These are phyloP conservation scores for Aplidium turbinatum DNA, from an alignment of 23 tunicate genomes.

Conservation along the genomic window DNA sequence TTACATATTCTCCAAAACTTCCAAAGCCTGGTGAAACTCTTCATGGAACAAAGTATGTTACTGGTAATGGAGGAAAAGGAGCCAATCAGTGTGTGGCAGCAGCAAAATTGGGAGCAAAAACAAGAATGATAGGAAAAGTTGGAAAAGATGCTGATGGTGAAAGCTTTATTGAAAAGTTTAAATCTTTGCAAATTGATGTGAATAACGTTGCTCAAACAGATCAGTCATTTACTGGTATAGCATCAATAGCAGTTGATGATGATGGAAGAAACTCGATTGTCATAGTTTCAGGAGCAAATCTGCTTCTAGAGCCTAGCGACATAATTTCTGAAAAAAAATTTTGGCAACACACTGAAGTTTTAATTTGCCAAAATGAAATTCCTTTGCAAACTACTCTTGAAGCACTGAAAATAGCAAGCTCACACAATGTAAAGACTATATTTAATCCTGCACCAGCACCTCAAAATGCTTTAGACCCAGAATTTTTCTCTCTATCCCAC, in stretches of 20 bases:
- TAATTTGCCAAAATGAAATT: slow-evolving; percentile 85
- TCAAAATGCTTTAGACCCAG: slow-evolving; percentile 1
- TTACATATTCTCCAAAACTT: slow-evolving; percentile 59
- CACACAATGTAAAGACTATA: slow-evolving; percentile 41
- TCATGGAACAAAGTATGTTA: slow-evolving; percentile 52
- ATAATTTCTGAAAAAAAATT: slow-evolving; percentile 26
- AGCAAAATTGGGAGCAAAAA: slow-evolving; percentile 71
- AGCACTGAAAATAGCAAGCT: slow-evolving; percentile 65
- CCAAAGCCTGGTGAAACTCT: slow-evolving; percentile 83
- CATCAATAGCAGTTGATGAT: slow-evolving; percentile 68
- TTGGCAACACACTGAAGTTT: slow-evolving; percentile 34
- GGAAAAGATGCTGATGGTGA: slow-evolving; percentile 78
- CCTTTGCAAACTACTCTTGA: slow-evolving; percentile 28
- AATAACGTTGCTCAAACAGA: slow-evolving; percentile 36
- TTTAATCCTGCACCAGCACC: slow-evolving; percentile 92
- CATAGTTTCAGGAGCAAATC: slow-evolving; percentile 81
- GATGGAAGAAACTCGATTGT: slow-evolving; percentile 69
- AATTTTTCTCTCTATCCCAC: slow-evolving; percentile 56
- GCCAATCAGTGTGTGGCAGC: slow-evolving; percentile 97
- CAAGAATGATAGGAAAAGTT: slow-evolving; percentile 77
- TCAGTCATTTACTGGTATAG: slow-evolving; percentile 74
- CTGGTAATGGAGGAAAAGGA: slow-evolving; percentile 94
- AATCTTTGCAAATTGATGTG: slow-evolving; percentile 36
- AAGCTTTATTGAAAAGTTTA: slow-evolving; percentile 48
- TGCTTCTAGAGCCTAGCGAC: slow-evolving; percentile 42